These are phyloP conservation scores for Platyscapa corneri DNA, from an alignment of 1,140 invertebrate genomes.

Conservation along the genomic window DNA sequence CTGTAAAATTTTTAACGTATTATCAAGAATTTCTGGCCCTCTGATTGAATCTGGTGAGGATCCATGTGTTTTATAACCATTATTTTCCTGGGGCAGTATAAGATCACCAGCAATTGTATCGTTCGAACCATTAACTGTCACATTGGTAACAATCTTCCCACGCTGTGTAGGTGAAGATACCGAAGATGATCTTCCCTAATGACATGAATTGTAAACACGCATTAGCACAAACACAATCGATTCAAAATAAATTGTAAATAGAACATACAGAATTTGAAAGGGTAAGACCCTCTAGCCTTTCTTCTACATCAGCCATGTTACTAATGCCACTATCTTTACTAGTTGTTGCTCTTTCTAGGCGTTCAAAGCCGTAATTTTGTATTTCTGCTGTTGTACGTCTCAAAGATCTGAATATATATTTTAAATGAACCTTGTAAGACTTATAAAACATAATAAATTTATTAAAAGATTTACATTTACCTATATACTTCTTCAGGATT, in stretches of 20 bases:
- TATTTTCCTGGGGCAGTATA: conserved; percentile 72
- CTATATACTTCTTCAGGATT: conserved; percentile 91
- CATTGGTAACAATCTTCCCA: conserved; percentile 65
- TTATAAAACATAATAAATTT: conserved; percentile 37
- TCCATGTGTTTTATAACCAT: conserved; percentile 70
- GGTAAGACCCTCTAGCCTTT: conserved; percentile 75
- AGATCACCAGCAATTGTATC: conserved; percentile 71
- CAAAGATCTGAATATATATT: conserved; percentile 78
- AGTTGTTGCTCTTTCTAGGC: conserved; percentile 84
- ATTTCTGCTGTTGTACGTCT: conserved; percentile 95
- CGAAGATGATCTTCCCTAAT: conserved; percentile 71
- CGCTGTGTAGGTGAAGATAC: conserved; percentile 74
- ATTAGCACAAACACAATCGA: not conserved
- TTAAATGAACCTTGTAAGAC: conserved; percentile 32
- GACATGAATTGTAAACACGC: not conserved
- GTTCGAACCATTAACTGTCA: conserved; percentile 70
- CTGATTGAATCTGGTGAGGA: conserved; percentile 66
- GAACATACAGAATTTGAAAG: conserved; percentile 69
- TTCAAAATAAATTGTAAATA: conserved; percentile 16
- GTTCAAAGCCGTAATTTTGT: conserved; percentile 88
- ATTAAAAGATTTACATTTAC: conserved; percentile 59
- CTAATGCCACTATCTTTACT: conserved; percentile 93
- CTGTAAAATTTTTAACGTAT: conserved; percentile 67
- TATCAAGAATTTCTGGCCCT: conserved; percentile 70
- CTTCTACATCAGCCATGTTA: conserved; percentile 82